Conservation (phyloP, 1,140 invertebrate genomes). For the Caerostris extrusa region DNA sequence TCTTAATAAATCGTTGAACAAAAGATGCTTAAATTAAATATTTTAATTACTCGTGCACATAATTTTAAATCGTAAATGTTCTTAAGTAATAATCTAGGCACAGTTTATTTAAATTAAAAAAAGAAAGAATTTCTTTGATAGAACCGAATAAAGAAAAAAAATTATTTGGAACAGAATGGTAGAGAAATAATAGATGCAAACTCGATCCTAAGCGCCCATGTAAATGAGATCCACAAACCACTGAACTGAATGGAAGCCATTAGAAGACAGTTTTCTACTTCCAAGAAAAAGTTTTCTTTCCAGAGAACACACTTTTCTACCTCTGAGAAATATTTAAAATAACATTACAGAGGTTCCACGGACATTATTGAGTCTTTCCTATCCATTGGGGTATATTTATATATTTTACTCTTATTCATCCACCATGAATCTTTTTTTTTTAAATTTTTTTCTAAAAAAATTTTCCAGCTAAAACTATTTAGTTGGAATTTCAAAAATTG, state of each 20-base stretch:
- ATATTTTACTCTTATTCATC: not conserved
- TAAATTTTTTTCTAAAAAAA: not conserved
- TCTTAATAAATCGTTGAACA: not conserved
- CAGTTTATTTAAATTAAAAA: too few relatives aligned
- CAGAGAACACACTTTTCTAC: too few relatives aligned
- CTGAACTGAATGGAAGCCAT: constrained; percentile 2
- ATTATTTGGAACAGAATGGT: not conserved
- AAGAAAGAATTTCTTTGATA: not conserved
- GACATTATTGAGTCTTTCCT: not conserved
- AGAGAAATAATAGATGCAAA: not conserved
- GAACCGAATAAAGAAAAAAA: not conserved
- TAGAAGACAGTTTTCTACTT: not conserved
- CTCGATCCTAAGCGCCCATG: not conserved
- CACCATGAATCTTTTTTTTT: not conserved
- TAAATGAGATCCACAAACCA: constrained; percentile 1
- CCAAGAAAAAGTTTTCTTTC: too few relatives aligned
- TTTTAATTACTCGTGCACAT: not conserved
- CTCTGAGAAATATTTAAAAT: too few relatives aligned
- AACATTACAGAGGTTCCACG: too few relatives aligned
- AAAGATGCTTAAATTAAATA: not conserved
- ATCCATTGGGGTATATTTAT: not conserved
- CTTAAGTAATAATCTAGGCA: not conserved
- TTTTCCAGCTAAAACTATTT: not conserved
- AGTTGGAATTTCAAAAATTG: not conserved
- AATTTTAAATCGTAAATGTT: too few relatives aligned